Base-by-base conservation (phyloP, 2,113 vertebrate genomes). In the Pyxicephalus adspersus region DNA sequence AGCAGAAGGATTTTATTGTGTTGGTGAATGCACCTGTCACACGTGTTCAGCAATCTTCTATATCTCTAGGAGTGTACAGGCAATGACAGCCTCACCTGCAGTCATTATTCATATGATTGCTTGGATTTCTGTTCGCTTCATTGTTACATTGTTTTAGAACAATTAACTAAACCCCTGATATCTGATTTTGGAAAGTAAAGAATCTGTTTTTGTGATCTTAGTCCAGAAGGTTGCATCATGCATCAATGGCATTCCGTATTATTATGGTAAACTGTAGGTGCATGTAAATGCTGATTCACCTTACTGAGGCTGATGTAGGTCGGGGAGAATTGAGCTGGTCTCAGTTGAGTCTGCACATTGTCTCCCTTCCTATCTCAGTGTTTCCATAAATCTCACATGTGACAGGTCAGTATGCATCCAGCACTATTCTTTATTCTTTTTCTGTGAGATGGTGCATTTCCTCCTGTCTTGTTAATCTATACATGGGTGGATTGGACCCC, bases 391-490 rank as follows among this genome's bases (percentile, higher is more conserved):
- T 57, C 45, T 19, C 19, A 11, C 16, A 19, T 65, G 38, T 78
- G 64, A 25, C 76, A 38, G 25, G 20, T 64, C 60, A 64, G 74
- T 29, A 54, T 54, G 61, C 20, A 9, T 29, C 58, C 25, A n/a
- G 75, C 75, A 54, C 29, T 34, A 25, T 19, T 34, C 45, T 66
- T 31, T 65, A 77, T 77, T 65, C 61, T 77, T 25, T 25, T 52
- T 22, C 57, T 13, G 15, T 22, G 57, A 50, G 22, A 11, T 76
- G 38, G 61, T 28, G 18, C 26, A 51, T 76, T 11, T 76, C 74
- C 16, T 28, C 25, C 15, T 18, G 58, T 52, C 61, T 31, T 65
- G 45, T 77, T 54, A 64, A 64, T 52, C 25, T 54, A 5, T 64
- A 51, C 2, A 8, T 50, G 5, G 25, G 22, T 3, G 26, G 29